These are phyloP conservation scores for Rhineura floridana DNA, from an alignment of 2,113 vertebrate genomes.

Conservation along the genomic window DNA sequence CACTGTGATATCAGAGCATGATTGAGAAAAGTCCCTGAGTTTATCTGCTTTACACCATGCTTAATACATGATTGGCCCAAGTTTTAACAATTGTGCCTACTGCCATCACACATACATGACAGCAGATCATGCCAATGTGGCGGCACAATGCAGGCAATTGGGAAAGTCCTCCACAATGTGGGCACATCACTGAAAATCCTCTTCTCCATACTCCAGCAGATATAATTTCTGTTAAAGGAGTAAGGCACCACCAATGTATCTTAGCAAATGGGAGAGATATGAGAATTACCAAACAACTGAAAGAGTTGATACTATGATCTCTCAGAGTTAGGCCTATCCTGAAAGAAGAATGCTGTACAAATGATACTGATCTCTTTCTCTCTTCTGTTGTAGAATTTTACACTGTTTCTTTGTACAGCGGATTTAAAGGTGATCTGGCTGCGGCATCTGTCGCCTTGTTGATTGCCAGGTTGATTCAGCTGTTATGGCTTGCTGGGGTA, in stretches of 20 bases:
- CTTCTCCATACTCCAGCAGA: background rate
- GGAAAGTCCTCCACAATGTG: background rate
- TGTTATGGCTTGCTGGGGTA: no score
- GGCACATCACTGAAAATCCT: background rate
- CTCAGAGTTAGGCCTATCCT: background rate
- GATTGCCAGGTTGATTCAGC: no score
- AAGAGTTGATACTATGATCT: background rate
- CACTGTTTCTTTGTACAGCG: background rate
- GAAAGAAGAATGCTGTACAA: background rate
- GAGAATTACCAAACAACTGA: background rate
- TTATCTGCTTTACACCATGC: background rate
- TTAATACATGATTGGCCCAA: background rate
- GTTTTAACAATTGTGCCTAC: background rate
- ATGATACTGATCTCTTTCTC: background rate
- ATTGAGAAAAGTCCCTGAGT: background rate
- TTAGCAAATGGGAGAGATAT: background rate
- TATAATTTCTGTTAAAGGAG: background rate
- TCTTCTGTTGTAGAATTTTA: background rate
- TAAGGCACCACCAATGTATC: background rate
- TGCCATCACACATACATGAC: background rate
- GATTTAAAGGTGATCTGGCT: no score
- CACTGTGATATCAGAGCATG: background rate
- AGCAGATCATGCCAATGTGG: no score
- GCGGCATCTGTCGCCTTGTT: no score
- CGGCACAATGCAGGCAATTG: no score